Evolutionary conservation across 2,797 vertebrate genomes (phyloP).

Genomic region (Anguilla megastoma): DNA sequence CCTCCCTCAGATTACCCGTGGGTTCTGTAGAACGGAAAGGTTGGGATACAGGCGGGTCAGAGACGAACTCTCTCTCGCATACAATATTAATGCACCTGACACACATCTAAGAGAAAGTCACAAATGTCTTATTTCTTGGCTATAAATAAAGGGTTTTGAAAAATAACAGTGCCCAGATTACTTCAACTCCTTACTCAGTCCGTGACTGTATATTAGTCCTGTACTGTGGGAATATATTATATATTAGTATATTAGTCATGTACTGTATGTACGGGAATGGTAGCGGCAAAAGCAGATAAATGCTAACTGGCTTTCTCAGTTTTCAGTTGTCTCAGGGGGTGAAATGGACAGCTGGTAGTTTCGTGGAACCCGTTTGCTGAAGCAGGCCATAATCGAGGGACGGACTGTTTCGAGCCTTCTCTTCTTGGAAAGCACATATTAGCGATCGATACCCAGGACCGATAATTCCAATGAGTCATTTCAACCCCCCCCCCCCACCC

Average conservation of each 20-base stretch:
- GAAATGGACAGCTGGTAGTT: background rate
- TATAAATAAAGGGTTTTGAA: background rate
- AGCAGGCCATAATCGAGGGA: constrained; percentile 30
- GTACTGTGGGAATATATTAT: background rate
- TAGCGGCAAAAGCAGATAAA: background rate
- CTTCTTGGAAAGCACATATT: constrained; percentile 34
- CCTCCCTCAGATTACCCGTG: background rate
- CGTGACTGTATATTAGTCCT: background rate
- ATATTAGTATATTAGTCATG: background rate
- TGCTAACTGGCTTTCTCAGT: background rate
- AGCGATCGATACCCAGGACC: constrained; percentile 52
- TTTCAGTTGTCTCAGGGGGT: background rate
- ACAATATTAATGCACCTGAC: no score
- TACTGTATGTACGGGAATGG: background rate
- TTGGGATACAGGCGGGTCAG: background rate
- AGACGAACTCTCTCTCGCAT: background rate
- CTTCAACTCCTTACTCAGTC: background rate
- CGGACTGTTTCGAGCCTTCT: constrained; percentile 58
- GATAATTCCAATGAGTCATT: constrained; percentile 49
- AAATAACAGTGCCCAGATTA: background rate
- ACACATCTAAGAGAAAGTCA: background rate
- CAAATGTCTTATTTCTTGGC: background rate
- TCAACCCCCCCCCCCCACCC: constrained; percentile 39
- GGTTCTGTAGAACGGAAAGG: background rate
- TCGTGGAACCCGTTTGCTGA: background rate